phyloP scores from a whole-genome alignment of 2,888 invertebrate species.

The Crioceris asparagi region DNA sequence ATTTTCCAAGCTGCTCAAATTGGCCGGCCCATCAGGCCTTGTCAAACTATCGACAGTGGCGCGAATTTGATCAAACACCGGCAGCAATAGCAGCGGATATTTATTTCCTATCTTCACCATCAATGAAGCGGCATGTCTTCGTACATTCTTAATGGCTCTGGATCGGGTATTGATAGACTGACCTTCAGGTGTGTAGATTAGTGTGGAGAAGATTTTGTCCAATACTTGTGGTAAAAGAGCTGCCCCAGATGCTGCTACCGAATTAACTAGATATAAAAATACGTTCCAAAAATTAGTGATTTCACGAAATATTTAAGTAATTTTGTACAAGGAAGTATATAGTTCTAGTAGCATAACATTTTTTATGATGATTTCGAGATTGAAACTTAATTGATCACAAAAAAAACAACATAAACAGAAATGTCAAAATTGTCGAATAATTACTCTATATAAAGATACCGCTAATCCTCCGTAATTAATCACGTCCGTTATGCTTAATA shows the following conservation, averaged over 20 bases:
- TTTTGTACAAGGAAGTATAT: too few species aligned
- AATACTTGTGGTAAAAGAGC: slow-evolving; percentile 66
- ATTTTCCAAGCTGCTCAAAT: slow-evolving; percentile 71
- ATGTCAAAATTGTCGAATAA: too few species aligned
- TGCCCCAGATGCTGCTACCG: slow-evolving; percentile 53
- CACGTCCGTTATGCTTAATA: too few species aligned
- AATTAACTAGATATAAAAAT: too few species aligned
- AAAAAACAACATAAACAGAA: too few species aligned
- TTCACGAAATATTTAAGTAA: too few species aligned
- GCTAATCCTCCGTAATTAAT: too few species aligned
- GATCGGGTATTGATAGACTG: slow-evolving; percentile 36
- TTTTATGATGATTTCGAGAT: too few species aligned
- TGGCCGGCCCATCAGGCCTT: slow-evolving; percentile 49
- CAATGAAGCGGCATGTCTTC: slow-evolving; percentile 80
- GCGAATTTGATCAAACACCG: slow-evolving; percentile 78
- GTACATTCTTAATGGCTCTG: slow-evolving; percentile 17
- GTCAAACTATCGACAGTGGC: slow-evolving; percentile 62
- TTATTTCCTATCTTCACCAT: slow-evolving; percentile 84
- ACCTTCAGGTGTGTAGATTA: slow-evolving; percentile 62
- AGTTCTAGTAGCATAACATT: too few species aligned
- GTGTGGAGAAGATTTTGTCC: slow-evolving; percentile 79
- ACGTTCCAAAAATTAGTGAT: too few species aligned
- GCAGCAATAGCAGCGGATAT: slow-evolving; percentile 74
- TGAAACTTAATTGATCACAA: too few species aligned
- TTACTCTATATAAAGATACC: too few species aligned